phyloP scores from a whole-genome alignment of 1,140 invertebrate species.

The Acromyrmex heyeri region DNA sequence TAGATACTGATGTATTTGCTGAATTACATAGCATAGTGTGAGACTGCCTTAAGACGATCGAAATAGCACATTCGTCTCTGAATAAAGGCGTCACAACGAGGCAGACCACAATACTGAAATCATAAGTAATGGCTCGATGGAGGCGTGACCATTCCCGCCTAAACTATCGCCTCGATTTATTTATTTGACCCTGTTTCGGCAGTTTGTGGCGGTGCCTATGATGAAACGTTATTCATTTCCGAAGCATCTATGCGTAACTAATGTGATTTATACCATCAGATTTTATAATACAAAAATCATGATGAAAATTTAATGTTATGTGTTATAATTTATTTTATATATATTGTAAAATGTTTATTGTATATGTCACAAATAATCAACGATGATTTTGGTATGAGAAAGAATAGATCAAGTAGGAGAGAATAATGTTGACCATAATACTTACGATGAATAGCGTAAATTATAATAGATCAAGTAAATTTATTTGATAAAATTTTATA shows the following conservation, averaged over 20 bases:
- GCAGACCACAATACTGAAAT: slow-evolving; percentile 41
- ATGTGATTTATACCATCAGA: neutral
- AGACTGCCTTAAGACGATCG: slow-evolving; percentile 7
- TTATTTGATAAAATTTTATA: neutral
- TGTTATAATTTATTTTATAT: too few relatives aligned
- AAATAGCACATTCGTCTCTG: slow-evolving; percentile 13
- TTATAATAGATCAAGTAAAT: neutral
- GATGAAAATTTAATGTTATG: neutral
- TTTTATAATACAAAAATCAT: neutral
- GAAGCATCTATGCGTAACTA: neutral
- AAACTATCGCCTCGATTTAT: slow-evolving; percentile 49
- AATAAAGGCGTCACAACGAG: slow-evolving; percentile 45
- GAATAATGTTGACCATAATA: neutral
- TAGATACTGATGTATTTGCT: neutral
- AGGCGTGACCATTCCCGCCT: slow-evolving; percentile 23
- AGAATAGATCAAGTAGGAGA: neutral
- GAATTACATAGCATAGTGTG: slow-evolving; percentile 20
- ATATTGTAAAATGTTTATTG: too few relatives aligned
- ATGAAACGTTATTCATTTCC: neutral
- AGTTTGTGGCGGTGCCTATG: neutral
- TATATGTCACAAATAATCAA: neutral
- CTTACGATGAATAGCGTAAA: neutral
- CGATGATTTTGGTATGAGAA: neutral
- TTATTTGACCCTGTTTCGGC: slow-evolving; percentile 32
- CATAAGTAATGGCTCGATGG: slow-evolving; percentile 34